Conservation (phyloP, 2,888 invertebrate species). For the Nyleta sp. region DNA sequence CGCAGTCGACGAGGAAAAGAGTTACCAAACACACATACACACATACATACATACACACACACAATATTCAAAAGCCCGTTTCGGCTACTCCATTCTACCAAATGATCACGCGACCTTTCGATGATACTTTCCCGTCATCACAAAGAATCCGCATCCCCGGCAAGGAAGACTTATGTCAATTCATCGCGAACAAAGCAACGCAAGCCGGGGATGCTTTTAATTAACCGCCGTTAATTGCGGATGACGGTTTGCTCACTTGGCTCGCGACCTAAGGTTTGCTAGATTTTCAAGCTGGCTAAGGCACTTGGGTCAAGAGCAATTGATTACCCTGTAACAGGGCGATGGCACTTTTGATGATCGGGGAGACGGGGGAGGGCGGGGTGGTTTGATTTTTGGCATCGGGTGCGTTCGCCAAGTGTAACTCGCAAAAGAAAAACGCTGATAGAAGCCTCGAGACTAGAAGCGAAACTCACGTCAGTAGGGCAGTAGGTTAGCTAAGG, state of each 20-base stretch:
- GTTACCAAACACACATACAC: slow-evolving; percentile 60
- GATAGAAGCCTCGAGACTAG: slow-evolving; percentile 52
- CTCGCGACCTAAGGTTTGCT: too few species aligned
- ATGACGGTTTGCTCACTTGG: neutral
- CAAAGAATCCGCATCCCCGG: neutral
- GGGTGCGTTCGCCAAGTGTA: neutral
- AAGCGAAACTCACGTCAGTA: slow-evolving; percentile 70
- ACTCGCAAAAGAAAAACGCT: slow-evolving; percentile 29
- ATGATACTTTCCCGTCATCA: slow-evolving; percentile 52
- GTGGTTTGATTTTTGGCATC: too few species aligned
- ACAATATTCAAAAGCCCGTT: slow-evolving; percentile 56
- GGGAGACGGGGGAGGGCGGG: too few species aligned
- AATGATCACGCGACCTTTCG: slow-evolving; percentile 52
- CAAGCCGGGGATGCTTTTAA: neutral
- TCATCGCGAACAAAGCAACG: slow-evolving; percentile 2
- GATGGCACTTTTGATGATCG: too few species aligned
- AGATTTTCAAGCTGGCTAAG: too few species aligned
- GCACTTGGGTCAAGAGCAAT: too few species aligned
- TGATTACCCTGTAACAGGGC: too few species aligned
- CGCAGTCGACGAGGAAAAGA: slow-evolving; percentile 67
- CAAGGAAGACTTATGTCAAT: neutral
- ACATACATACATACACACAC: too few species aligned
- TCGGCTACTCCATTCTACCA: slow-evolving; percentile 55
- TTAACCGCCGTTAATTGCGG: neutral
- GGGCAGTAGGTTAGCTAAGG: slow-evolving; percentile 81